Conservation (phyloP, 2,888 invertebrate species). For the Mythimna loreyi region DNA sequence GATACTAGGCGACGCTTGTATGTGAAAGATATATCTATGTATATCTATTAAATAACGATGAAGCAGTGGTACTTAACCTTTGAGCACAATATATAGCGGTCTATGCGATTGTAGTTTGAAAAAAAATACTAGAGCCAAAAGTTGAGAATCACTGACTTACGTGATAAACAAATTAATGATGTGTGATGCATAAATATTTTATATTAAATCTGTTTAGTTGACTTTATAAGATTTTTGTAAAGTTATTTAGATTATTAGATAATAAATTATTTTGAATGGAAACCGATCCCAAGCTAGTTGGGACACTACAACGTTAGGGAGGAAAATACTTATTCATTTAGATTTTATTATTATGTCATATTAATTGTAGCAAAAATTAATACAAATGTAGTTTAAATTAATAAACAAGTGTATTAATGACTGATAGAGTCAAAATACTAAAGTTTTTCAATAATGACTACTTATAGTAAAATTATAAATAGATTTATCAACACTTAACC, state of each 20-base stretch:
- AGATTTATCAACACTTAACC: too few relatives aligned
- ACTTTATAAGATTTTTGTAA: background rate
- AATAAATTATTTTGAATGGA: too few relatives aligned
- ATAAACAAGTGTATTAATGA: background rate
- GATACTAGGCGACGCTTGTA: slow-evolving; percentile 66
- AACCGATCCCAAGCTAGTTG: too few relatives aligned
- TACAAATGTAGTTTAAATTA: background rate
- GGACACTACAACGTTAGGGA: too few relatives aligned
- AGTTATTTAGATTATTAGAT: background rate
- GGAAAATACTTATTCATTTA: background rate
- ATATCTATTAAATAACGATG: background rate
- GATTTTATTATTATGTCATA: background rate
- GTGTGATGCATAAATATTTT: background rate
- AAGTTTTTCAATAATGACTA: background rate
- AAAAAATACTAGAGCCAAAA: background rate
- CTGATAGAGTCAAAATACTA: slow-evolving; percentile 39
- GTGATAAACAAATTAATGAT: slow-evolving; percentile 3
- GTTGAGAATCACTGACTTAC: slow-evolving; percentile 27
- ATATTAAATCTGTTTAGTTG: slow-evolving; percentile 23
- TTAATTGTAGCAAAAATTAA: slow-evolving; percentile 3
- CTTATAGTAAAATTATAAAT: too few relatives aligned
- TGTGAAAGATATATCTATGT: slow-evolving; percentile 28
- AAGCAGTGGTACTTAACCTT: slow-evolving; percentile 29
- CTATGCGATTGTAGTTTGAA: too few relatives aligned
- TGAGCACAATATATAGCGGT: background rate